A percentile compares a stretch with the other conserved stretches of the same genome.
These are phyloP conservation scores for Sakesphorus luctuosus DNA, from an alignment of 2,113 vertebrate species.

Conservation along the genomic window DNA sequence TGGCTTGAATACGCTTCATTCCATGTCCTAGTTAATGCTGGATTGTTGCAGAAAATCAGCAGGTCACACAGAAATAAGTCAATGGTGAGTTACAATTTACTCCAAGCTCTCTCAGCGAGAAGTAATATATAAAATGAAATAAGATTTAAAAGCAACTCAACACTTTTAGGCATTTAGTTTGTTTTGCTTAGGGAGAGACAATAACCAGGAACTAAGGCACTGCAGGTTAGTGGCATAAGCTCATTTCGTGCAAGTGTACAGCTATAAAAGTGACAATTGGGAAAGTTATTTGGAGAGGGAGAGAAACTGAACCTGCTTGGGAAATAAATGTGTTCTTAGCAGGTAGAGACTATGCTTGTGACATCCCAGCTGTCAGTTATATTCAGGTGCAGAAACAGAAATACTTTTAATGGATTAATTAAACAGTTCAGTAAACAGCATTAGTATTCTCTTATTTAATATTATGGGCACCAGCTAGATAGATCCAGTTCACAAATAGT, in stretches of 20 bases:
- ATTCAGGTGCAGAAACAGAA: neutral
- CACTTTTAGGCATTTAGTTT: neutral
- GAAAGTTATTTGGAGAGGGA: neutral
- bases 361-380: neutral
- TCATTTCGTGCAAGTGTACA: constrained; percentile 26
- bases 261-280: neutral
- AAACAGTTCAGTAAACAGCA: neutral
- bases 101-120: neutral
- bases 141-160: neutral
- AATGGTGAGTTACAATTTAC: neutral
- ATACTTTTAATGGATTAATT: neutral
- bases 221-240: neutral
- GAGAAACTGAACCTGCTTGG: neutral
- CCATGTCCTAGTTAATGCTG: neutral
- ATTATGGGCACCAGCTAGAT: neutral
- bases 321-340: neutral
- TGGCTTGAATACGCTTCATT: neutral
- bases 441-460: neutral
- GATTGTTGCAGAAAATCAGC: constrained; percentile 12
- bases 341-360: neutral
- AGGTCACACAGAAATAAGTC: constrained; percentile 3
- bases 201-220: constrained; percentile 12
- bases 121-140: neutral
- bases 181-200: constrained; percentile 8
- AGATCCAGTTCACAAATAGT: neutral